These are phyloP conservation scores for Ophioderma brevispina DNA, from an alignment of 35 echinoderm and acorn worm species.

Conservation along the genomic window DNA sequence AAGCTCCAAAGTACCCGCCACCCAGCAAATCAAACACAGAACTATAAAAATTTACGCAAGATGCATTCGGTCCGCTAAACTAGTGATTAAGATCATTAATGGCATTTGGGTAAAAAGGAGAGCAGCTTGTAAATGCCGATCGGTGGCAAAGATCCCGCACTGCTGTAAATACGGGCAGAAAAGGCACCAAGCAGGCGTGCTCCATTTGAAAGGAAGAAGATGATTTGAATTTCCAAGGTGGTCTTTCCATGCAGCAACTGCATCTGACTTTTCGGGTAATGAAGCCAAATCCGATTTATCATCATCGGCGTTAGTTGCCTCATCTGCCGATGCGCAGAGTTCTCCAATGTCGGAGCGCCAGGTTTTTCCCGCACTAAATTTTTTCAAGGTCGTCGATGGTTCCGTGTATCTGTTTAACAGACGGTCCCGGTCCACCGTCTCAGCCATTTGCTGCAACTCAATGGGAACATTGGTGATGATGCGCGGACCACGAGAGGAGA, in stretches of 20 bases:
- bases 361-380: slow-evolving; percentile 8
- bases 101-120: slow-evolving; percentile 37
- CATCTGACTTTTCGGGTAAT: background rate
- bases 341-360: background rate
- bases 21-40: slow-evolving; percentile 24
- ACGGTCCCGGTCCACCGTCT: slow-evolving; percentile 18
- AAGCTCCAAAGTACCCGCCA: slow-evolving; percentile 3
- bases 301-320: background rate
- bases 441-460: background rate
- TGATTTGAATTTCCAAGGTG: slow-evolving; percentile 21
- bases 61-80: slow-evolving; percentile 35
- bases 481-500: background rate
- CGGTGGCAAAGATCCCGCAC: slow-evolving; percentile 20
- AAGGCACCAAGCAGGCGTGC: slow-evolving; percentile 43
- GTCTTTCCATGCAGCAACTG: background rate
- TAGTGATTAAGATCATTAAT: slow-evolving; percentile 23
- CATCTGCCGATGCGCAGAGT: background rate
- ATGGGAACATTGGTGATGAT: background rate
- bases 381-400: background rate
- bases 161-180: slow-evolving; percentile 37
- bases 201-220: slow-evolving; percentile 49
- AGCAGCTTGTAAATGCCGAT: slow-evolving; percentile 41
- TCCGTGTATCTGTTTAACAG: slow-evolving; percentile 19
- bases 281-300: background rate
- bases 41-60: slow-evolving; percentile 19